Percentiles rank a stretch among this genome's conserved stretches.
Conservation (phyloP, 2,113 vertebrate genomes). For the Stigmatopora argus region DNA sequence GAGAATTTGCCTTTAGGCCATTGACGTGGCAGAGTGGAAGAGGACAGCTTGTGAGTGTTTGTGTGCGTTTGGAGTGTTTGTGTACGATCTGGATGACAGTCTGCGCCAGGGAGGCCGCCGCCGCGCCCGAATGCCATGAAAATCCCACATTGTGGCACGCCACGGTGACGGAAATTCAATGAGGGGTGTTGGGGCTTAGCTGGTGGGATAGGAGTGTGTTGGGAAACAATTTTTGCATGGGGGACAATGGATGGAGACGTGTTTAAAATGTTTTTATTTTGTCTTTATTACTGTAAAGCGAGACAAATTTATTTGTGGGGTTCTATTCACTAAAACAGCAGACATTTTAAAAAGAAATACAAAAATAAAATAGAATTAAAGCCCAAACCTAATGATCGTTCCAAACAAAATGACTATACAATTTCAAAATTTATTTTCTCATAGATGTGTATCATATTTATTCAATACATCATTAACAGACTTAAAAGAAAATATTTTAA, state of each 20-base stretch:
- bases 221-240: background rate
- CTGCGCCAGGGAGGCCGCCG: background rate
- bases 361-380: too few species aligned
- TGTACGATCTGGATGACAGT: slow-evolving; percentile 2
- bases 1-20: slow-evolving; percentile 61
- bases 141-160: background rate
- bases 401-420: too few species aligned
- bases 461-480: too few species aligned
- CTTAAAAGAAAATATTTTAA: too few species aligned
- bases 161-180: background rate
- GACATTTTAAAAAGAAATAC: too few species aligned
- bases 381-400: too few species aligned
- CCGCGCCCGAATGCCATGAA: slow-evolving; percentile 8
- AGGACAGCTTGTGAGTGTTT: slow-evolving; percentile 15
- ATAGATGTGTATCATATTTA: too few species aligned
- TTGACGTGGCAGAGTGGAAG: slow-evolving; percentile 33
- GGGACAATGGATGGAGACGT: background rate
- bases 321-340: too few species aligned
- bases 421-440: too few species aligned
- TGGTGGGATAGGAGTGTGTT: background rate
- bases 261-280: background rate
- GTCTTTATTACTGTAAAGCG: background rate
- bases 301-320: too few species aligned
- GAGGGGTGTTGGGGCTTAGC: background rate
- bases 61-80: slow-evolving; percentile 8